Conservation (phyloP, 2,888 invertebrate species). For the Anthrax anthrax region DNA sequence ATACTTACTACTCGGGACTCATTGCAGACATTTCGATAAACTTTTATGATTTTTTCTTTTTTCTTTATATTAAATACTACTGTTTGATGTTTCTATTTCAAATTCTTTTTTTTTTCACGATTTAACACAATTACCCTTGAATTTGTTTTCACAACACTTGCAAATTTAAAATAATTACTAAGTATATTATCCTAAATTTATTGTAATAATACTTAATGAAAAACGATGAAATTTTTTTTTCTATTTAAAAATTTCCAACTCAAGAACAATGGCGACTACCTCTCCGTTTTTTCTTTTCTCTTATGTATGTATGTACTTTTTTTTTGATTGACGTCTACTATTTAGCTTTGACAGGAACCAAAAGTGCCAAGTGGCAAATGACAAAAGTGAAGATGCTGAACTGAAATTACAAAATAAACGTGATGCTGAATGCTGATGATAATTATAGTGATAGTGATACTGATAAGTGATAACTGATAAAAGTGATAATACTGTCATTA, state of each 20-base stretch:
- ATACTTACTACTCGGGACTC: constrained; percentile 73
- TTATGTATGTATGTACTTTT: background rate
- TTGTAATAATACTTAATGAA: background rate
- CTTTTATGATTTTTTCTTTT: background rate
- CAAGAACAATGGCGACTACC: constrained; percentile 13
- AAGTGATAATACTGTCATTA: too few species aligned
- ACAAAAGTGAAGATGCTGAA: too few species aligned
- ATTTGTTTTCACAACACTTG: background rate
- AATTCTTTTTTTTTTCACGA: background rate
- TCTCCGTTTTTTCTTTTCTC: constrained; percentile 4
- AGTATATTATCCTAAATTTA: background rate
- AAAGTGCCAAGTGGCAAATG: constrained; percentile 10
- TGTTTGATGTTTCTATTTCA: background rate
- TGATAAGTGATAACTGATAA: too few species aligned
- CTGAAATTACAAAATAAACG: background rate
- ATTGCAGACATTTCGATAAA: constrained; percentile 37
- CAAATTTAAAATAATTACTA: background rate
- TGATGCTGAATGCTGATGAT: too few species aligned
- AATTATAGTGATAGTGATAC: too few species aligned
- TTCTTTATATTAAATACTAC: background rate
- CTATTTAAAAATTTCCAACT: constrained; percentile 5
- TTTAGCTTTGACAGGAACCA: constrained; percentile 3
- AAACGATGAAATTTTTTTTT: constrained; percentile 2
- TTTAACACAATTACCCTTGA: background rate
- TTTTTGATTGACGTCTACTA: constrained; percentile 12